phyloP scores from a whole-genome alignment of 1,140 invertebrate species.

The Lasioglossum albipes region DNA sequence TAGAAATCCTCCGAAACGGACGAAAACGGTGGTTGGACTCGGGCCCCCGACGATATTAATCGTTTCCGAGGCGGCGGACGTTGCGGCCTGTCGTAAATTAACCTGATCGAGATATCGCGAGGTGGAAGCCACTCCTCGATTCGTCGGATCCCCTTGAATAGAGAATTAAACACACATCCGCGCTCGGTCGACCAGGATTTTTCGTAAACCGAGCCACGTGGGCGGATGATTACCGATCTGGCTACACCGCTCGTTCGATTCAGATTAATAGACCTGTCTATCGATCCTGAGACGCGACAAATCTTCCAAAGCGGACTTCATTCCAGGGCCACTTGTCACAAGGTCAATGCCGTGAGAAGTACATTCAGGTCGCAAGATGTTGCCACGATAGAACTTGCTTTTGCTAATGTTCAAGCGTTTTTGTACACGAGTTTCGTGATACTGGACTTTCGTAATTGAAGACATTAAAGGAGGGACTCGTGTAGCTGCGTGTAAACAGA shows the following conservation, averaged over 20 bases:
- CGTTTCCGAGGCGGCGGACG: constrained; percentile 14
- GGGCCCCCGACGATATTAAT: constrained; percentile 27
- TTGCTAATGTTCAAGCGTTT: too few species aligned
- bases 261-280: neutral
- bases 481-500: too few species aligned
- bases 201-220: neutral
- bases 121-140: constrained; percentile 25
- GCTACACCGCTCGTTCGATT: neutral
- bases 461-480: too few species aligned
- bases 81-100: constrained; percentile 43
- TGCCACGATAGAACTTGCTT: too few species aligned
- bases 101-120: constrained; percentile 39
- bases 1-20: constrained; percentile 29
- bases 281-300: neutral
- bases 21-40: constrained; percentile 8
- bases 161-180: neutral
- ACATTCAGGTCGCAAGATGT: neutral
- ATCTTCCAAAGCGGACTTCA: neutral
- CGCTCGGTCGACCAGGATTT: neutral
- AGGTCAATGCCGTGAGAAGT: neutral
- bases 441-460: too few species aligned
- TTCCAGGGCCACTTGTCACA: neutral
- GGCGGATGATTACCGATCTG: neutral
- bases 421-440: too few species aligned
- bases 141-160: constrained; percentile 2